phyloP scores from a whole-genome alignment of 2,888 invertebrate species.

The Drosophila sordidula region DNA sequence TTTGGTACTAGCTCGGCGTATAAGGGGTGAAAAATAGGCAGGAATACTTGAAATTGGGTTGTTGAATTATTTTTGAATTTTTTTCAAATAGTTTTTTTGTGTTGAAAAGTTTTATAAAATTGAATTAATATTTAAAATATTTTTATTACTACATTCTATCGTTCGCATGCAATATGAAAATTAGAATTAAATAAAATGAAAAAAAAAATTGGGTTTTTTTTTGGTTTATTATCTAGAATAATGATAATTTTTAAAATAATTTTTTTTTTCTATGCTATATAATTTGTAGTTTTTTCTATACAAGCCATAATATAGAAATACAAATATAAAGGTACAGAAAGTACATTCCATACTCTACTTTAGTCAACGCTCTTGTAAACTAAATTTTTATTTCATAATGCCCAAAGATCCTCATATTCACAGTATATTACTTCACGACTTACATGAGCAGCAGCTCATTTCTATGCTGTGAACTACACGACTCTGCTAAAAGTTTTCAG shows the following conservation, averaged over 20 bases:
- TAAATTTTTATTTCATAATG: conserved; percentile 17
- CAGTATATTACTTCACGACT: conserved; percentile 42
- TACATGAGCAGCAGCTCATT: conserved; percentile 7
- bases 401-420: conserved; percentile 25
- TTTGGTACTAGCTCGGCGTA: background rate
- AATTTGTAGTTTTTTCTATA: too few species aligned
- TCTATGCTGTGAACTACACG: conserved; percentile 50
- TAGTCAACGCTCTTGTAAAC: background rate
- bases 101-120: background rate
- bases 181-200: too few species aligned
- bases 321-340: background rate
- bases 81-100: background rate
- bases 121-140: too few species aligned
- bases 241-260: too few species aligned
- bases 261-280: too few species aligned
- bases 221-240: too few species aligned
- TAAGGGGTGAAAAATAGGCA: background rate
- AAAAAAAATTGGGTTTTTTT: too few species aligned
- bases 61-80: background rate
- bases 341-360: background rate
- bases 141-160: too few species aligned
- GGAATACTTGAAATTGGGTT: background rate
- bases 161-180: too few species aligned
- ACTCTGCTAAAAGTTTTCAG: conserved; percentile 12
- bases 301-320: too few species aligned